Evolutionary conservation across 2,888 invertebrate species (phyloP), one percentile per base, ranked within the genome.

Genomic region (Muschampia plurimacula): DNA sequence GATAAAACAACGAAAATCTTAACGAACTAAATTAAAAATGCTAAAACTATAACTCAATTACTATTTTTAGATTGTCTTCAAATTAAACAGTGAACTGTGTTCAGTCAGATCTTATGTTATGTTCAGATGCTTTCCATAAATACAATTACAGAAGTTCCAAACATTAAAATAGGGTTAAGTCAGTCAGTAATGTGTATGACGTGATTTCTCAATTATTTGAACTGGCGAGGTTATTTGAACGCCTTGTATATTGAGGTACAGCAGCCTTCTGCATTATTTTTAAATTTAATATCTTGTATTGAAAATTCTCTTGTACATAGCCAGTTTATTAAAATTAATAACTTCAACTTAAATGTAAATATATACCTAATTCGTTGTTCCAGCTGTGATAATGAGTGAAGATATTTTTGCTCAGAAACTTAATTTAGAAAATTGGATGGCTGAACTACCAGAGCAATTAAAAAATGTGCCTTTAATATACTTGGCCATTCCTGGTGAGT

Each of bases 401-500:
- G 81, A 88, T 72, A 82, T 77, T 59, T 75, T 79, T 67, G 84
- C 87, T 62, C 82, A 89, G 75, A 84, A 82, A 70, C 76, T 89
- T 60, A 83, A 86, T 73, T 87, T 96, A 69, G 96, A 96, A 82
- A 92, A 95, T 77, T 97, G 97, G 97, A 97, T 97, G 97, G 91
- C 94, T 44, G 94, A 95, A 75, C 86, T 97, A 78, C 96, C 97
- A 67, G 88, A 91, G 15, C 86, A 89, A 72, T 83, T 97, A 41
- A 95, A 95, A 81, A 89, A 95, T 74, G 75, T 96, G 74, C 96
- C 97, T 36, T 86, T 97, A 73, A 96, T 97, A 77, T 95, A 96
- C 82, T 89, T 97, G 77, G 97, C 97, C 32, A 97, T 97, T 86
- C 97, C 97, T 91, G 97, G 97, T 97, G 94, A 41, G 62, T 41